Evolutionary conservation across 1,140 invertebrate species (phyloP).

Genomic region (Microplitis demolitor): DNA sequence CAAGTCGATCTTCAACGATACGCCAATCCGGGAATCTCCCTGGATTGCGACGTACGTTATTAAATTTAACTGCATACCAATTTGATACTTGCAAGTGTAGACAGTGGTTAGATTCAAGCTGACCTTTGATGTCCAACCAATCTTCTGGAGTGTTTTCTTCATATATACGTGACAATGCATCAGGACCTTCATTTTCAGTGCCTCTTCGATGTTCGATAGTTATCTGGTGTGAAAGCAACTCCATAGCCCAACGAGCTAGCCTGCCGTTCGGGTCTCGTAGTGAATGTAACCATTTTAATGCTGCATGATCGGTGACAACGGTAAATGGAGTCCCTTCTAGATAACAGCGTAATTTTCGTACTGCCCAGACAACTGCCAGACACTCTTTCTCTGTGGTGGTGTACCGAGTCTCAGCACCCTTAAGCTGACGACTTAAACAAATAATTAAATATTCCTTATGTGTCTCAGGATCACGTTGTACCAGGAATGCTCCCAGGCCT

Average conservation of each 20-base stretch:
- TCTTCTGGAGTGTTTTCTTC: no score
- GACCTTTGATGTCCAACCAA: no score
- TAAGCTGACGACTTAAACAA: not conserved
- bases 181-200: slow-evolving; percentile 36
- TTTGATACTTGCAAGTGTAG: no score
- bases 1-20: slow-evolving; percentile 18
- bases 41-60: slow-evolving; percentile 8
- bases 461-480: not conserved
- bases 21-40: slow-evolving; percentile 15
- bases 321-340: slow-evolving; percentile 48
- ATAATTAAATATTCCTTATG: not conserved
- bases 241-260: slow-evolving; percentile 21
- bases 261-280: slow-evolving; percentile 29
- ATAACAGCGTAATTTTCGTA: slow-evolving; percentile 42
- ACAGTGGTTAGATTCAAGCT: no score
- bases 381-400: slow-evolving; percentile 51
- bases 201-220: slow-evolving; percentile 37
- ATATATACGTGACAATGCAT: slow-evolving; percentile 33
- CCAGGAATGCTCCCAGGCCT: not conserved
- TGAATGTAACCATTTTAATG: slow-evolving; percentile 37
- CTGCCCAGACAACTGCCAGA: not conserved
- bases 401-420: slow-evolving; percentile 34
- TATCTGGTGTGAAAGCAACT: slow-evolving; percentile 28
- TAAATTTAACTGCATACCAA: not conserved
- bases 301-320: slow-evolving; percentile 53